Conservation (phyloP, 2,113 vertebrate species). For the Cynocephalus volans region DNA sequence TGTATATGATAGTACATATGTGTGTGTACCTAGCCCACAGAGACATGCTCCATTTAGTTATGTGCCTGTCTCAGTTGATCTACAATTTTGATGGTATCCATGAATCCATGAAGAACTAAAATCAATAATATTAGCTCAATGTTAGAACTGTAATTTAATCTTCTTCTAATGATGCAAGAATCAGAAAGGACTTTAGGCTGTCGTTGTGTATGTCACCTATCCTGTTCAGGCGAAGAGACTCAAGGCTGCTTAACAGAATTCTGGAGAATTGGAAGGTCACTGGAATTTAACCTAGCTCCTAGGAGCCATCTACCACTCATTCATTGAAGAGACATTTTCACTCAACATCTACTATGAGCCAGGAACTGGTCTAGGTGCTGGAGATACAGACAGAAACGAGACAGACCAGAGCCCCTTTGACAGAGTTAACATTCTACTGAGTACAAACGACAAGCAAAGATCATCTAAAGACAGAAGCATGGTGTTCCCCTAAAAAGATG, state of each 20-base stretch:
- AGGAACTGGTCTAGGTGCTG: neutral
- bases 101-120: neutral
- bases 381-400: neutral
- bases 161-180: neutral
- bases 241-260: neutral
- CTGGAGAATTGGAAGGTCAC: neutral
- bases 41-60: neutral
- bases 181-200: neutral
- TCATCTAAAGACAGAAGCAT: neutral
- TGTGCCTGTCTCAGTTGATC: neutral
- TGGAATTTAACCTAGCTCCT: neutral
- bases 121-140: neutral
- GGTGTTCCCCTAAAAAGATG: neutral
- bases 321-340: neutral
- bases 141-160: neutral
- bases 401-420: neutral
- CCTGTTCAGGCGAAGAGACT: neutral
- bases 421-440: neutral
- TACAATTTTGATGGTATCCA: neutral
- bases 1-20: too few relatives aligned
- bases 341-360: neutral
- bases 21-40: neutral
- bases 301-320: neutral
- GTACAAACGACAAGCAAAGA: neutral
- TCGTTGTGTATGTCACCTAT: neutral